Percentiles rank a stretch among this genome's conserved stretches.
Evolutionary conservation across 2,888 invertebrate species (phyloP).

Genomic region (Rhamphomyia laevipes): DNA sequence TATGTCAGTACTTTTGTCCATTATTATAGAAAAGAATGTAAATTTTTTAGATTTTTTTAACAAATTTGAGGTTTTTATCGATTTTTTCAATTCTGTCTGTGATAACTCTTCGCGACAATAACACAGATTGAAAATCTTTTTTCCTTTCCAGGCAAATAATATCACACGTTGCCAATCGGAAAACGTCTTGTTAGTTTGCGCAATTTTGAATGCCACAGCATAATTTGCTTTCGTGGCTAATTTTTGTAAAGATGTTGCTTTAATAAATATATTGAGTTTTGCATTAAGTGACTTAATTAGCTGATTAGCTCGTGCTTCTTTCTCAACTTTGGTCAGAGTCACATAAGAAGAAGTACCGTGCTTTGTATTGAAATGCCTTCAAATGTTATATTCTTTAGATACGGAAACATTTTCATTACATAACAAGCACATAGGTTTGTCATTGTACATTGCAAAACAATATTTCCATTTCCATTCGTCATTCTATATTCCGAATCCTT

Average conservation of each 20-base stretch:
- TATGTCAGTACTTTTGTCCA: background rate
- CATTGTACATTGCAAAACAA: background rate
- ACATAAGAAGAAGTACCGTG: background rate
- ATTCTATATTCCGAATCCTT: background rate
- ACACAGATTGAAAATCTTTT: background rate
- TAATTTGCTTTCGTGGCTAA: background rate
- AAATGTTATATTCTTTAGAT: constrained; percentile 1
- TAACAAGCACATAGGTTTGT: background rate
- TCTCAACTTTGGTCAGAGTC: background rate
- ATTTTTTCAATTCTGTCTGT: background rate
- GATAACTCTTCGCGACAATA: background rate
- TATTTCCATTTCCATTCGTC: background rate
- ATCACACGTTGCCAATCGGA: background rate
- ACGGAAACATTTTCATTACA: constrained; percentile 1
- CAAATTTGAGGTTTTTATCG: background rate
- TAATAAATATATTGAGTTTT: background rate
- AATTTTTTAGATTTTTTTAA: background rate
- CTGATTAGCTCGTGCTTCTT: background rate
- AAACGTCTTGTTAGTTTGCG: background rate
- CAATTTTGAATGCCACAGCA: background rate
- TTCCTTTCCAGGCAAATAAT: background rate
- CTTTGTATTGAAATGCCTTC: background rate
- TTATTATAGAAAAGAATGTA: background rate
- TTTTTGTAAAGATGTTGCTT: background rate
- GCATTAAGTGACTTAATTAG: background rate